Evolutionary conservation across 2,797 vertebrate genomes (phyloP), one percentile per base, ranked within the genome.

Genomic region (Schizothorax lantsangensis): DNA sequence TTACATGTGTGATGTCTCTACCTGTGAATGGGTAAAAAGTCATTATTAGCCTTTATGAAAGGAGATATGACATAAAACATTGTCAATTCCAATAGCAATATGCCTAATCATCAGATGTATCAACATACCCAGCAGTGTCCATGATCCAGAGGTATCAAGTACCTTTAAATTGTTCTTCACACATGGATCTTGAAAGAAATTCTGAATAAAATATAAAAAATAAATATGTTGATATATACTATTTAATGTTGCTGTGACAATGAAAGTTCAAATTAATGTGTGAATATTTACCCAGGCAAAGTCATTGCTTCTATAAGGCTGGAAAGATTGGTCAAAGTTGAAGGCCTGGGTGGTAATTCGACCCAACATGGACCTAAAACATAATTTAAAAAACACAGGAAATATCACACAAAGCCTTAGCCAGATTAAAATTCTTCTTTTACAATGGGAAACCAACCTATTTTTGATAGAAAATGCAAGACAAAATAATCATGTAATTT

Each of bases 321-420:
- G 95, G 86, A 97, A 96, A 72, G 88, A 90, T 90, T 96, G 92
- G 88, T 97, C 96, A 91, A 96, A 97, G 80, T 93, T 89, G 88
- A 96, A 97, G 0, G 95, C 93, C 83, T 96, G 96, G 3, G 92
- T 92, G 52, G 88, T 62, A 64, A 96, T 92, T 90, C 96, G 93
- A 73, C 94, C 96, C 84, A 95, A 90, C 96, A 97, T 96, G 77
- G 95, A 97, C 96, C 96, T 97, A 89, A 79, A 40, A 83, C 5
- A 82, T 21, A 52, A 57, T 62, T 62, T 30, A 26, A 30, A 4
- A 59, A 83, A 73, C 26, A 36, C 1, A 54, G 10, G 11, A 49
- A 54, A 78, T 52, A 57, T 23, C 2, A 33, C 57, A 68, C 6
- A 57, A 30, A 26, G 19, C 0, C 0, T 30, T 30, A 30, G 30